Conservation (phyloP, 2,888 invertebrate species). For the Merodon equestris region DNA sequence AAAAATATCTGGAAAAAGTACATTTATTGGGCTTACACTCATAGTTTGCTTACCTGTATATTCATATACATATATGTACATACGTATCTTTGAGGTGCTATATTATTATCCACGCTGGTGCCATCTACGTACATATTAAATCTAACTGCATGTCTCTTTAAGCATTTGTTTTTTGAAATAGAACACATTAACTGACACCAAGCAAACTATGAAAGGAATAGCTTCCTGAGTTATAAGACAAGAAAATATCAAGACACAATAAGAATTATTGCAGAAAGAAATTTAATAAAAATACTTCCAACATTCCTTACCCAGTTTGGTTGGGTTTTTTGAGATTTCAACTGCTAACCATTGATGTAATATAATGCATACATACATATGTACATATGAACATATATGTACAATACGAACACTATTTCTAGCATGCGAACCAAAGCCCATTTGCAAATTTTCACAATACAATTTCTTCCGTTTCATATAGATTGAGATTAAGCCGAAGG, state of each 20-base stretch:
- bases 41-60: too few species aligned
- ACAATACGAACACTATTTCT: conserved; percentile 7
- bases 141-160: too few species aligned
- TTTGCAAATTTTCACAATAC: conserved; percentile 39
- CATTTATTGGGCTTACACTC: too few species aligned
- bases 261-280: conserved; percentile 62
- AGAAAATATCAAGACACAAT: conserved; percentile 29
- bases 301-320: conserved; percentile 50
- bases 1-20: too few species aligned
- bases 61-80: too few species aligned
- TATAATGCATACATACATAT: conserved; percentile 4
- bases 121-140: too few species aligned
- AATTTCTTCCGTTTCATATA: conserved; percentile 53
- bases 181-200: conserved; percentile 17
- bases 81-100: too few species aligned
- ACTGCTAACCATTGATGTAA: conserved; percentile 48
- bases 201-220: conserved; percentile 17
- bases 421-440: conserved; percentile 39
- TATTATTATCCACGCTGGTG: too few species aligned
- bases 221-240: conserved; percentile 7
- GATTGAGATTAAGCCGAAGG: conserved; percentile 53
- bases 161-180: too few species aligned
- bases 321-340: conserved; percentile 44
- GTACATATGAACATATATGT: background rate
- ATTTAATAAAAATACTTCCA: conserved; percentile 66